Evolutionary conservation across 2,888 invertebrate genomes (phyloP).

Genomic region (Calameuta filiformis): DNA sequence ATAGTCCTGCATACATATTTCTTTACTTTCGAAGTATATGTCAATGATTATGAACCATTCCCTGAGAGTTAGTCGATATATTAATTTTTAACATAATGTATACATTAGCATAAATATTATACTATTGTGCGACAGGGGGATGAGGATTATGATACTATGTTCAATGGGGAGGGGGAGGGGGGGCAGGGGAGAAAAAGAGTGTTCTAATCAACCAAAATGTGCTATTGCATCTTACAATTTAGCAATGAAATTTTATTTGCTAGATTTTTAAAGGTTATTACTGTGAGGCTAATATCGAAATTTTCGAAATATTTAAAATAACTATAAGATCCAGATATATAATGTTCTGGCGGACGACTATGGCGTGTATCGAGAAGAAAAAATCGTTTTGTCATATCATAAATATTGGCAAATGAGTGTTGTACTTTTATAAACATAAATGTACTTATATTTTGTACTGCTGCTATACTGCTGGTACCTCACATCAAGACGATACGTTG

Average conservation of each 20-base stretch:
- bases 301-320: background rate
- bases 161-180: background rate
- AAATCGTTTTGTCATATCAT: background rate
- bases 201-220: background rate
- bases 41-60: background rate
- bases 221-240: background rate
- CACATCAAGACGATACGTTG: background rate
- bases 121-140: background rate
- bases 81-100: background rate
- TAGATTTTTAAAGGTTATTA: background rate
- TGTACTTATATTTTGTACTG: constrained; percentile 56
- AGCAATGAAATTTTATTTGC: background rate
- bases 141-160: background rate
- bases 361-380: background rate
- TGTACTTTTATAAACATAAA: constrained; percentile 54
- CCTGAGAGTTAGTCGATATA: background rate
- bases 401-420: constrained; percentile 33
- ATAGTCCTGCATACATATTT: background rate
- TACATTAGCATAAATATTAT: background rate
- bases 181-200: background rate
- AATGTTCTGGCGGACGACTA: background rate
- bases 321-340: background rate
- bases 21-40: background rate
- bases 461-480: constrained; percentile 23
- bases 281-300: background rate